phyloP scores from a whole-genome alignment of 2,888 invertebrate genomes.

The Hedya salicella region DNA sequence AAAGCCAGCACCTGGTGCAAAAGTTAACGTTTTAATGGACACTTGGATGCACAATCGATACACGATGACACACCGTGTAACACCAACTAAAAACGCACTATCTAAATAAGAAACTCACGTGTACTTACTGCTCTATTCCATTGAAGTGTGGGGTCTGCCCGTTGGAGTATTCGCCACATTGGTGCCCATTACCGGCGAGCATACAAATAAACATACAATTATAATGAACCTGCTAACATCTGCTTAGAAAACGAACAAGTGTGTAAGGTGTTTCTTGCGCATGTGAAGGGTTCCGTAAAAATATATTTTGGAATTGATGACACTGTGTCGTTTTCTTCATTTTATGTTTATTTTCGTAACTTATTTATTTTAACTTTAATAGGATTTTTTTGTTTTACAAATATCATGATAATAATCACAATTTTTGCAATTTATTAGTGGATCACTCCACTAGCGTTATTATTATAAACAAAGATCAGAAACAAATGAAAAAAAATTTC shows the following conservation, averaged over 20 bases:
- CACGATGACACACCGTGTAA: neutral
- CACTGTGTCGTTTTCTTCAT: too few relatives aligned
- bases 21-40: slow-evolving; percentile 20
- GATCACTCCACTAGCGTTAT: too few relatives aligned
- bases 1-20: slow-evolving; percentile 20
- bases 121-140: neutral
- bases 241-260: slow-evolving; percentile 35
- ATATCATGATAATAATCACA: too few relatives aligned
- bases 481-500: too few relatives aligned
- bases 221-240: slow-evolving; percentile 30
- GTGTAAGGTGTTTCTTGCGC: slow-evolving; percentile 8
- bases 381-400: too few relatives aligned
- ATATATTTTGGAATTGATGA: too few relatives aligned
- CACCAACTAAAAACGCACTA: neutral
- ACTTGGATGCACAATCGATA: slow-evolving; percentile 13
- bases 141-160: neutral
- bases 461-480: too few relatives aligned
- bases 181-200: slow-evolving; percentile 17
- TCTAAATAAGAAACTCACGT: neutral
- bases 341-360: too few relatives aligned
- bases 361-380: too few relatives aligned
- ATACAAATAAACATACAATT: slow-evolving; percentile 25
- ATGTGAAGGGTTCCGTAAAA: slow-evolving; percentile 2
- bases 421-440: too few relatives aligned
- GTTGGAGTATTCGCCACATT: slow-evolving; percentile 31